Base-by-base conservation (phyloP, 2,113 vertebrate genomes). In the Heterochromis multidens region DNA sequence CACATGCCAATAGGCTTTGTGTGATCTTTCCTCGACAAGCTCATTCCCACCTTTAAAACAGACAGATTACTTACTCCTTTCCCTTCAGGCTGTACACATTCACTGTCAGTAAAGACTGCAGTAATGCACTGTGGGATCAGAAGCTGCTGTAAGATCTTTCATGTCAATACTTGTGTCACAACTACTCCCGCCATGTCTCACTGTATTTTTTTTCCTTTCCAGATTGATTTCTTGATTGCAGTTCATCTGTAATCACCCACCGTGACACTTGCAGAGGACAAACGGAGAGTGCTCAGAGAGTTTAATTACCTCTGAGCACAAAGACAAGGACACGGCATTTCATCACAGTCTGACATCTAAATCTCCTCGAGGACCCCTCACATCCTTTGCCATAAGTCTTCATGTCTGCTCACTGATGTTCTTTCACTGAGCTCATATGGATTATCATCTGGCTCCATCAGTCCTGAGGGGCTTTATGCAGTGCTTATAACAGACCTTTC, bases 251-350 rank as follows among this genome's bases (percentile, higher is more conserved):
- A 62, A 82, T 91, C 89, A 81, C 83, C 85, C 79, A 80, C 86
- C 37, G 52, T 54, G 84, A 86, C 83, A 90, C 87, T 61, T 2
- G 29, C 65, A 33, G 79, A 58, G 81, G 72, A 77, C 80, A 84
- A 86, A 82, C 40, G 7, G 46, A 16, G 62, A 65, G 62, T 25
- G 23, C 65, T 1, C 21, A 46, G 57, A 76, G 81, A 79, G 43
- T 86, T 90, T 91, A 89, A 91, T 92, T 91, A 91, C 86, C 87
- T 17, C 70, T 0, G 1, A 79, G 49, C 61, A 56, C 77, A 80
- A 76, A 89, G 82, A 80, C 87, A 87, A 90, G 82, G 86, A 70
- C 85, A 72, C 3, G 0, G 56, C 77, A 63, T 86, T 93, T 78
- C 17, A 90, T 91, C 87, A 87, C 60, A 6, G 46, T 62, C 74